A percentile compares a stretch with the other conserved stretches of the same genome.
These are phyloP conservation scores for Scaptomyza pallida DNA, from an alignment of 1,140 invertebrate species.

Conservation along the genomic window DNA sequence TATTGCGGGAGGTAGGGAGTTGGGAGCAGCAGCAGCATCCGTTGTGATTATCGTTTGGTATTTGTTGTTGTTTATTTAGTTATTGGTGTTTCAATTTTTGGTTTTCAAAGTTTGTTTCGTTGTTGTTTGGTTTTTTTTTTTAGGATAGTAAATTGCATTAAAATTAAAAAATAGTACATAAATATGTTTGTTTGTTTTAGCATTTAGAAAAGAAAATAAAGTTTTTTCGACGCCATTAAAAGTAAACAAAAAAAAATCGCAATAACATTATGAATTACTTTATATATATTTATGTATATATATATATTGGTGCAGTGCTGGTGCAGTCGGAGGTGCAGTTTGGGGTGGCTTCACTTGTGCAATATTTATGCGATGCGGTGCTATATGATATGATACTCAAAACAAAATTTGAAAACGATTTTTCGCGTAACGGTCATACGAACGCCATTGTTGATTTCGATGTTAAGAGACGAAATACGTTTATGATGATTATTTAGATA, in stretches of 20 bases:
- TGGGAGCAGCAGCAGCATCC: slow-evolving; percentile 18
- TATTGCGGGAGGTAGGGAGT: slow-evolving; percentile 11
- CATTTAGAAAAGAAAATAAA: slow-evolving; percentile 15
- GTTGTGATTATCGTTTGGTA: slow-evolving; percentile 9
- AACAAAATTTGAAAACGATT: slow-evolving; percentile 6
- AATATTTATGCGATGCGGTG: slow-evolving; percentile 22
- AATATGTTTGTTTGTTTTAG: slow-evolving; percentile 7
- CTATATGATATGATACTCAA: slow-evolving; percentile 2
- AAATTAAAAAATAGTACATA: slow-evolving; percentile 58
- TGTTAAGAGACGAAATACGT: slow-evolving; percentile 5
- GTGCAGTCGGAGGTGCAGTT: slow-evolving; percentile 6
- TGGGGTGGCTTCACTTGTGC: slow-evolving; percentile 1
- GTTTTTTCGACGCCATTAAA: slow-evolving; percentile 29
- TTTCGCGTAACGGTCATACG: slow-evolving; percentile 37
- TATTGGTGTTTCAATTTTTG: slow-evolving; percentile 25
- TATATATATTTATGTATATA: background rate
- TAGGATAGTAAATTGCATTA: slow-evolving; percentile 65
- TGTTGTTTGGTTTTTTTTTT: slow-evolving; percentile 13
- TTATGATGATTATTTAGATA: background rate
- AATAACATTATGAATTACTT: slow-evolving; percentile 42
- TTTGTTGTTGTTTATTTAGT: slow-evolving; percentile 10
- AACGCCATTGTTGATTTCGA: slow-evolving; percentile 25
- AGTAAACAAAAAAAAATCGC: slow-evolving; percentile 49
- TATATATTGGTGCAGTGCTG: slow-evolving; percentile 12
- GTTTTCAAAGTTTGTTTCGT: slow-evolving; percentile 16